Base-by-base conservation (phyloP, 30 jellyfish, hydroid and myxozoan genomes). In the Clytia hemisphaerica region DNA sequence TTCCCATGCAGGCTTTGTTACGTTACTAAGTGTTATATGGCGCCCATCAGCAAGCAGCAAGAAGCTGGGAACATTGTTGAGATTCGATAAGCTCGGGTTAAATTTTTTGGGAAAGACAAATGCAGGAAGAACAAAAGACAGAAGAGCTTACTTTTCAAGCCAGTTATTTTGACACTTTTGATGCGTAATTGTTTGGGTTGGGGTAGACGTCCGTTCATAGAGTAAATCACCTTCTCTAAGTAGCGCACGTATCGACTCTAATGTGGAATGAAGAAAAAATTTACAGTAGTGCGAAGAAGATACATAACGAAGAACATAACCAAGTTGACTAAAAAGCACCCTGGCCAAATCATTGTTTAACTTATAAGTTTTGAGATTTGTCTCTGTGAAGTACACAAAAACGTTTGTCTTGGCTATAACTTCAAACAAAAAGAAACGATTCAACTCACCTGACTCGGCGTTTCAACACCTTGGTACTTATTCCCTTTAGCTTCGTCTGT, bases 201-300 rank as follows among this genome's bases (percentile, higher is more conserved):
- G 2, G 97, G 94, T 33, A 88, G 28, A 36, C 76, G 73, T 37
- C 94, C 93, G 19, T 75, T 73, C 82, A 81, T 58, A 2, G 80
- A 94, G 22, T 66, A 58, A 30, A 88, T 29, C 2, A 75, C 93
- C 48, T 55, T 65, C 54, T 88, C 97, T 19, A 88, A 40, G 64
- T 88, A 88, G 18, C 89, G 92, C 69, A 88, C 97, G 62, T 88
- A 88, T 9, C 97, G 97, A 73, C 94, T 80, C 97, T 88, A 70
- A 3, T 59, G 51, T 16, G 16, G 35, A 37, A 57, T 51, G n/a
- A n/a, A n/a, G 30, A 26, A 59, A n/a, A 22, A 6, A 19, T 32
- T 22, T n/a, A 19, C 15, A 10, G 59, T 10, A 7, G 64, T 9
- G 12, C 19, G 27, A 22, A 7, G 30, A 51, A 7, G 27, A 51